phyloP scores from a whole-genome alignment of 2,888 invertebrate genomes.

The Harpalus rufipes region DNA sequence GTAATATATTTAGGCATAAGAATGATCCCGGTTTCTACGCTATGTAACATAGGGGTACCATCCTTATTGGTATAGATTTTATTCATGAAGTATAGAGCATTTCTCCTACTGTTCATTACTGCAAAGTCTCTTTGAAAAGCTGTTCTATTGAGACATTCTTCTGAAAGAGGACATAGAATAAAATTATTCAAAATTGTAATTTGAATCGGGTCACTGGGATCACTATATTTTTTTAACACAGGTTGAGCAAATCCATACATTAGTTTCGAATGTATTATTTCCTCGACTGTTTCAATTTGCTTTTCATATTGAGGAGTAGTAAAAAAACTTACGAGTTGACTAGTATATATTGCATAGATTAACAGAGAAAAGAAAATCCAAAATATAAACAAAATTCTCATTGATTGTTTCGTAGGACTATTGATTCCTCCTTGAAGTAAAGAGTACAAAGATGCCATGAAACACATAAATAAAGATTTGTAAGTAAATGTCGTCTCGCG shows the following conservation, averaged over 20 bases:
- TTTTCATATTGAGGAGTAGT: constrained; percentile 21
- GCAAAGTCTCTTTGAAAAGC: constrained; percentile 45
- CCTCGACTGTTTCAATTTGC: constrained; percentile 23
- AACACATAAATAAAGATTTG: not conserved
- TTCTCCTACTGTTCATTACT: constrained; percentile 10
- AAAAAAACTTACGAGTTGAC: constrained; percentile 40
- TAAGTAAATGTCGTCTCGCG: not conserved
- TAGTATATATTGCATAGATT: not conserved
- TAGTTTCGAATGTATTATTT: constrained; percentile 10
- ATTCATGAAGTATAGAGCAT: constrained; percentile 5
- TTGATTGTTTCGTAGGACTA: not conserved
- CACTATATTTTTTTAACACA: not conserved
- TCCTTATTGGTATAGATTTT: constrained; percentile 19
- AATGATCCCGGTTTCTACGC: not conserved
- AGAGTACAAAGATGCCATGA: not conserved
- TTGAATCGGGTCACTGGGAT: not conserved
- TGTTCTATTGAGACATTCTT: constrained; percentile 40
- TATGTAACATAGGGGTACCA: constrained; percentile 26
- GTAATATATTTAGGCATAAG: not conserved
- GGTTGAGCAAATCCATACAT: constrained; percentile 24
- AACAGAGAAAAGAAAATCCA: constrained; percentile 17
- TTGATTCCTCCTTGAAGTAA: constrained; percentile 31
- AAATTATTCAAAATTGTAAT: not conserved
- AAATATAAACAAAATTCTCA: constrained; percentile 50
- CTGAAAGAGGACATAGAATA: not conserved